These are phyloP conservation scores for Nyctibius bracteatus DNA, from an alignment of 2,113 vertebrate genomes.

Conservation along the genomic window DNA sequence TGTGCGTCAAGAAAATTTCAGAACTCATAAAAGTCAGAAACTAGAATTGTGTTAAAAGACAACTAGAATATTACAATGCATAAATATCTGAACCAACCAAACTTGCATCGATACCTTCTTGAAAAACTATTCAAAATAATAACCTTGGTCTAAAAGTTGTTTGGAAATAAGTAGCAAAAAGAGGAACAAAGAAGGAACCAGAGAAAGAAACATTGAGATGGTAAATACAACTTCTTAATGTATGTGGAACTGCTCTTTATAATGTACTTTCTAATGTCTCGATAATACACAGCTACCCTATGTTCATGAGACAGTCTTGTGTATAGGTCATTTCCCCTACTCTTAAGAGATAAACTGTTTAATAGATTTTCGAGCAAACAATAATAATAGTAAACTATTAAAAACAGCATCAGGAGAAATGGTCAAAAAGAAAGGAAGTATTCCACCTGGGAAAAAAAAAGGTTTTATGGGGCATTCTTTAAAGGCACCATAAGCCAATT, in stretches of 20 bases:
- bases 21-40: slow-evolving; percentile 2
- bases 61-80: not conserved
- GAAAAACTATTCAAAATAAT: not conserved
- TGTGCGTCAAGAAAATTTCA: not conserved
- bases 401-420: not conserved
- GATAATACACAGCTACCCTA: not conserved
- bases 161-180: not conserved
- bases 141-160: not conserved
- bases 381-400: not conserved
- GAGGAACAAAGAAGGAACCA: not conserved
- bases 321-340: not conserved
- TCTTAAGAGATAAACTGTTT: not conserved
- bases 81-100: not conserved
- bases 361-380: not conserved
- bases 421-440: not conserved
- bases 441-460: not conserved
- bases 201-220: not conserved
- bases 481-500: not conserved
- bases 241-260: not conserved
- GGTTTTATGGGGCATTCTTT: not conserved
- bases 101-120: not conserved
- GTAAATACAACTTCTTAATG: not conserved
- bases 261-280: not conserved
- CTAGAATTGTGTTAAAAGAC: not conserved
- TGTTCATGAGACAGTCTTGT: not conserved